These are phyloP conservation scores for Litoditis marina DNA, from an alignment of 2,888 invertebrate genomes.

Conservation along the genomic window DNA sequence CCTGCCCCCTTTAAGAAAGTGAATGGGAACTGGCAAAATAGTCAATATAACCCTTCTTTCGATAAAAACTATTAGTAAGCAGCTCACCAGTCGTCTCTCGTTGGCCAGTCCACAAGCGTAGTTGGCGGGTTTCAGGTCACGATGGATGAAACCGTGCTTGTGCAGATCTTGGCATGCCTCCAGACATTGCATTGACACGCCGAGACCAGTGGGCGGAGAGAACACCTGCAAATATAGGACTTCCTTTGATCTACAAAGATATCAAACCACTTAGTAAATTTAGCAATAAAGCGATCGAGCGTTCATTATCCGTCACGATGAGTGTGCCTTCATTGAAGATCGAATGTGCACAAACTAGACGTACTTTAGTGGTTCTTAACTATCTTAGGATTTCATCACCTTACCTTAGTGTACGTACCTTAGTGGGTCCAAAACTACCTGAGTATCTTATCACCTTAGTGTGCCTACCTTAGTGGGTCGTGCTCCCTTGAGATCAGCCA, in stretches of 20 bases:
- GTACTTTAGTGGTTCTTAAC: too few relatives aligned
- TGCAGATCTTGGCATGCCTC: constrained; percentile 56
- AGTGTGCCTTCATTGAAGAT: too few relatives aligned
- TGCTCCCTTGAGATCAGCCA: constrained; percentile 45
- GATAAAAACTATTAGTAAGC: neutral
- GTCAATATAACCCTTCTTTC: too few relatives aligned
- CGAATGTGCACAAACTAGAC: too few relatives aligned
- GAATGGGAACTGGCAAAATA: neutral
- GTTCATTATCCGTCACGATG: too few relatives aligned
- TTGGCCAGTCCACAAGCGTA: constrained; percentile 42
- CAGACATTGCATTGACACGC: constrained; percentile 45
- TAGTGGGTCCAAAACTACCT: neutral
- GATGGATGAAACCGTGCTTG: constrained; percentile 50
- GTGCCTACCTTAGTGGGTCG: constrained; percentile 30
- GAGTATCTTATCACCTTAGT: neutral
- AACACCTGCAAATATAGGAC: constrained; percentile 17
- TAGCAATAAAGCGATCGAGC: too few relatives aligned
- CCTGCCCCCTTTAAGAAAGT: too few relatives aligned
- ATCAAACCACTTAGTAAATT: too few relatives aligned
- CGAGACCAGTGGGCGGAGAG: constrained; percentile 41
- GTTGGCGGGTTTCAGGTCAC: constrained; percentile 51
- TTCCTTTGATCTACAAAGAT: too few relatives aligned
- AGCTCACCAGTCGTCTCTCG: constrained; percentile 7
- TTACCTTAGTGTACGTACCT: too few relatives aligned
- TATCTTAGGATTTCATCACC: too few relatives aligned